A percentile compares a stretch with the other conserved stretches of the same genome.
These are phyloP conservation scores for Parasteatoda tepidariorum DNA, from an alignment of 1,140 invertebrate species.

Conservation along the genomic window DNA sequence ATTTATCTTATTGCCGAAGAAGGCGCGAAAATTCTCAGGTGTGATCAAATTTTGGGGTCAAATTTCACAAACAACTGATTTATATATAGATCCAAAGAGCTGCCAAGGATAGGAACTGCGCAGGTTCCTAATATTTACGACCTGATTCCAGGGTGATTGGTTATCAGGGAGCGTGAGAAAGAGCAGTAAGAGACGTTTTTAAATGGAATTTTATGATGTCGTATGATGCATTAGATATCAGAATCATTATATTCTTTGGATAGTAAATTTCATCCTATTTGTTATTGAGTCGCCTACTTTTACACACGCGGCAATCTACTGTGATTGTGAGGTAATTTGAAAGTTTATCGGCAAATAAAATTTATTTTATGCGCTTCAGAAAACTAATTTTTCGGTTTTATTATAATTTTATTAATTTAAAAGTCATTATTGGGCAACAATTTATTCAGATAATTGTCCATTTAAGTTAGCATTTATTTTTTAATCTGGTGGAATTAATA, in stretches of 20 bases:
- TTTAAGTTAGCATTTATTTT: no score
- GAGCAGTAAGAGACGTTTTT: neutral
- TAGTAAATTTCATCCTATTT: neutral
- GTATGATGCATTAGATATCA: neutral
- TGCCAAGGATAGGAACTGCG: neutral
- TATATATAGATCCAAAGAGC: conserved; percentile 5
- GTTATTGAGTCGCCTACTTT: no score
- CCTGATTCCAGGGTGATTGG: neutral
- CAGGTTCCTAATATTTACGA: conserved; percentile 8
- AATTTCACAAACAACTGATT: conserved; percentile 50
- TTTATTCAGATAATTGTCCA: no score
- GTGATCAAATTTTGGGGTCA: conserved; percentile 32
- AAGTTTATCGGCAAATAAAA: no score
- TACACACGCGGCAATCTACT: no score
- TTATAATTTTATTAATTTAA: no score
- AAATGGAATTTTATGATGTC: neutral
- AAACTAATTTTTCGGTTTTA: no score
- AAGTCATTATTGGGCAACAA: no score
- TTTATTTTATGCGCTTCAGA: no score
- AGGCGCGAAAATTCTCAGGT: conserved; percentile 12
- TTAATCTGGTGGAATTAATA: no score
- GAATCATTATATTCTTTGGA: neutral
- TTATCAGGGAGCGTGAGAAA: neutral
- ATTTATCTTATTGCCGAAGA: neutral
- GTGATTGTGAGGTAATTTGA: no score